Base-by-base conservation (phyloP, 2,888 invertebrate genomes). In the Mythimna ferrago region DNA sequence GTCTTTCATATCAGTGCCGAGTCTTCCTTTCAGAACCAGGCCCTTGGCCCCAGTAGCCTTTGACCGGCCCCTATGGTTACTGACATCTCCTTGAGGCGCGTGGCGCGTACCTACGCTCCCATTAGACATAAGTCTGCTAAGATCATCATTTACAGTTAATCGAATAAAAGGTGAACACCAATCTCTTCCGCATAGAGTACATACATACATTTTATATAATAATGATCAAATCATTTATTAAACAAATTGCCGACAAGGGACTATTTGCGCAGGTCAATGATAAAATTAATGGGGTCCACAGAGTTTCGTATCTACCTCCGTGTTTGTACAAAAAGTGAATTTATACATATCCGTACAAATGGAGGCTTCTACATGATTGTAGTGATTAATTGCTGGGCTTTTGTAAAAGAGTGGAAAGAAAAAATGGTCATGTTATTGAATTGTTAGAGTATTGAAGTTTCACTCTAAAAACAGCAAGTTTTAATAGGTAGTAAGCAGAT, bases 241-340 rank as follows among this genome's bases (percentile, higher is more conserved):
- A 79, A 78, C 75, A 63, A 83, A 84, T 86, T 58, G 78, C 66
- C 73, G 79, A 53, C 80, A 26, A n/a, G 82, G 81, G 88, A 69
- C 71, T 73, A 69, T 76, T 87, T 85, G 69, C 65, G 68, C 56
- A 10, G 79, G 74, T 74, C 82, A 84, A 69, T 86, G 80, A 85
- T 81, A 80, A 79, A 82, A 82, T 86, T 86, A 87, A 86, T 87
- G 86, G 71, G 57, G 26, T 72, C 84, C 78, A 67, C 68, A 60
- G 80, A 71, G 83, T 51, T 83, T 79, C 65, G 32, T 75, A 79
- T 83, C 80, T 66, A 54, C 72, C 67, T 61, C 19, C 21, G 11
- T 51, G 66, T 66, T 44, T 26, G 58, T 19, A 58, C 73, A 83
- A 83, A 83, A 79, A 83, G 62, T 56, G 75, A 53, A 71, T 83